phyloP scores from a whole-genome alignment of 2,113 vertebrate species.

The Pachypanchax playfairii region DNA sequence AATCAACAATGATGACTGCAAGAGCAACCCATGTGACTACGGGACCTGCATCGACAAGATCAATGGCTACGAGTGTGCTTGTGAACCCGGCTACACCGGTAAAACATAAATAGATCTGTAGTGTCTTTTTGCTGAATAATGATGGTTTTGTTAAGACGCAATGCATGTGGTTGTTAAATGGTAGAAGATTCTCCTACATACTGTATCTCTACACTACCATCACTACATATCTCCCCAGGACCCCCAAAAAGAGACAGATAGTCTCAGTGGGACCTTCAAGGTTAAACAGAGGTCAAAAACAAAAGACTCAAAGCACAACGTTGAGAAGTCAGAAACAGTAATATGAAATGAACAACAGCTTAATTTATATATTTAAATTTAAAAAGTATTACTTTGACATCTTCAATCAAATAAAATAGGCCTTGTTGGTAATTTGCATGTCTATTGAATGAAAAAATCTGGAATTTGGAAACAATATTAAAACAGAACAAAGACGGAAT shows the following conservation, averaged over 20 bases:
- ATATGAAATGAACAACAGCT: not conserved
- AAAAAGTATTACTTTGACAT: not conserved
- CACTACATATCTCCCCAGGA: no score
- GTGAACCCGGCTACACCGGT: conserved; percentile 92
- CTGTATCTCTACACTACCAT: no score
- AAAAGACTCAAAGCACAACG: not conserved
- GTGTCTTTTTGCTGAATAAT: not conserved
- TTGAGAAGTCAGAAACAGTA: not conserved
- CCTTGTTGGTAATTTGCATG: not conserved
- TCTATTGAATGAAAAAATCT: not conserved
- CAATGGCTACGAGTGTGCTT: conserved; percentile 90
- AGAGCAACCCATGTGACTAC: conserved; percentile 88
- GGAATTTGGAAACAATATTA: not conserved
- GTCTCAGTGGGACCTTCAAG: no score
- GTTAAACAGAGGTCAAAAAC: no score
- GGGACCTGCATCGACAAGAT: conserved; percentile 96
- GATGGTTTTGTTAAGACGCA: not conserved
- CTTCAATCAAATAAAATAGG: not conserved
- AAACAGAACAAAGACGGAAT: not conserved
- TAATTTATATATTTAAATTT: not conserved
- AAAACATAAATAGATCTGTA: no score
- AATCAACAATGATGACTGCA: conserved; percentile 92
- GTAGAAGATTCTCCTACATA: not conserved
- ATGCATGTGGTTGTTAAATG: not conserved
- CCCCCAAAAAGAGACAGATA: no score